Base-by-base conservation (phyloP, 2,113 vertebrate species). In the Callipepla squamata region DNA sequence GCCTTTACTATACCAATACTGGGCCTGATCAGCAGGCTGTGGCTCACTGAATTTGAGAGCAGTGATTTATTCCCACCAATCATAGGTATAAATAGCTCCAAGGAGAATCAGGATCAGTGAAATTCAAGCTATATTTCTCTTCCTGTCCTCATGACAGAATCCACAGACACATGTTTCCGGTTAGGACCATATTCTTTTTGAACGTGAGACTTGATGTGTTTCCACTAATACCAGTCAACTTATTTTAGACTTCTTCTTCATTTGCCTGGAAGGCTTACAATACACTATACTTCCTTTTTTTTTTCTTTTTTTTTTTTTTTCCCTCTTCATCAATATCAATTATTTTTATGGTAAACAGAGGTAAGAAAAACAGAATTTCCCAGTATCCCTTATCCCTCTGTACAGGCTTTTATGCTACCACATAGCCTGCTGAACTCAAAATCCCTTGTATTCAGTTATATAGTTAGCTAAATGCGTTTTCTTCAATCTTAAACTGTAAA, bases 401-500 rank as follows among this genome's bases (percentile, higher is more conserved):
- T 63, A 38, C 53, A 85, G 25, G 55, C 63, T 75, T 89, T 61
- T 91, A 85, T 85, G 34, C 79, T 94, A 89, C 85, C 75, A 93
- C 55, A 11, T 44, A 61, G 55, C 81, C 89, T 93, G 91, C 89
- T 96, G 82, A 67, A 68, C 26, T 91, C 51, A 57, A 77, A 92
- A 77, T 63, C 57, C 67, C 72, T 85, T 89, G 50, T 80, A 82
- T 92, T 89, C 57, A 51, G 44, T 74, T 93, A 72, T 68, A 57
- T 28, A 38, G 30, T 76, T 84, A 91, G 62, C 44, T 91, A 91
- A 94, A 80, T 36, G 59, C 2, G 4, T 59, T 91, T 69, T 23
- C 75, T 92, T 94, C 94, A 89, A 94, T 93, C 67, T 96, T 80
- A 89, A 91, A 83, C 25, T 77, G 70, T 92, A 53, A 53, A 53